Conservation (phyloP, 2,797 vertebrate genomes). For the Urocyon cinereoargenteus region DNA sequence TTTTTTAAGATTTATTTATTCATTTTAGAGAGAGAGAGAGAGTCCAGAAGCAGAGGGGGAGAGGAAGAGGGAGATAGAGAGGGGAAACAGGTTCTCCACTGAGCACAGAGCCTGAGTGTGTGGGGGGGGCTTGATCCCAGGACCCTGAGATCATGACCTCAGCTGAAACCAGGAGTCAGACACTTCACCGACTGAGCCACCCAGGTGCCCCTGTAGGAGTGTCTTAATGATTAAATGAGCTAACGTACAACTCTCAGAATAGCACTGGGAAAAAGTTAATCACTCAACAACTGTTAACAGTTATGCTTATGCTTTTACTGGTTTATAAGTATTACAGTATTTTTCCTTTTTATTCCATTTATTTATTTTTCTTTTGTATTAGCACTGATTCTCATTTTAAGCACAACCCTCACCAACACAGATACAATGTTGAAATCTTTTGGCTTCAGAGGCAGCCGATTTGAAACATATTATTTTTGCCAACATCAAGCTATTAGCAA, state of each 20-base stretch:
- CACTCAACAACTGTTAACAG: not conserved
- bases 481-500: slow-evolving; percentile 45
- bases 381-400: not conserved
- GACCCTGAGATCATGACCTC: too few relatives aligned
- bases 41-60: too few relatives aligned
- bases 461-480: slow-evolving; percentile 56
- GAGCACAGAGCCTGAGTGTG: too few relatives aligned
- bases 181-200: too few relatives aligned
- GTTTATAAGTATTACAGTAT: not conserved
- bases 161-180: too few relatives aligned
- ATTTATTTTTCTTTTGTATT: not conserved
- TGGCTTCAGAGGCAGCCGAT: slow-evolving; percentile 35
- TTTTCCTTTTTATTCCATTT: not conserved
- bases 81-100: too few relatives aligned
- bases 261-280: not conserved
- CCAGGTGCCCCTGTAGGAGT: too few relatives aligned
- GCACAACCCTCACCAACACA: not conserved
- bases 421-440: slow-evolving; percentile 40
- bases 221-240: not conserved
- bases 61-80: too few relatives aligned
- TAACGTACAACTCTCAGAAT: not conserved
- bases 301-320: not conserved
- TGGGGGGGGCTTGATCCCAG: too few relatives aligned
- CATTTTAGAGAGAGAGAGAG: too few relatives aligned
- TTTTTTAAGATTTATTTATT: too few relatives aligned